Conservation (phyloP, 1,140 invertebrate genomes). For the Aphaenogaster floridana region DNA sequence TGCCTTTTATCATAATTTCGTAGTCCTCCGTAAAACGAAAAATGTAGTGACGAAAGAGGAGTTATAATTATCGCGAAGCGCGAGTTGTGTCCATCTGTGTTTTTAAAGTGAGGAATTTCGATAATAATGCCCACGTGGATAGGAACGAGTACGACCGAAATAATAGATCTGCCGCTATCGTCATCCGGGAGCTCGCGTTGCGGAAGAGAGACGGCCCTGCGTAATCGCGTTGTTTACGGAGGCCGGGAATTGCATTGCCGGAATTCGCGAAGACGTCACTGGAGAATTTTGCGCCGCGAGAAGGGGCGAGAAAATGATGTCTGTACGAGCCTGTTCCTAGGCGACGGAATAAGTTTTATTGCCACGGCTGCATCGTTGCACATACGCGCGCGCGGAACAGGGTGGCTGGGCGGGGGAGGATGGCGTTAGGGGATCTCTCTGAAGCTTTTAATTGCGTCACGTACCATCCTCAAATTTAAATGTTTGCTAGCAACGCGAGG, state of each 20-base stretch:
- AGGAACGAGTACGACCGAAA: not conserved
- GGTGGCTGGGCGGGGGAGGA: too few species aligned
- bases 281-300: not conserved
- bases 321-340: not conserved
- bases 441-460: slow-evolving; percentile 49
- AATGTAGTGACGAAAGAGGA: not conserved
- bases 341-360: slow-evolving; percentile 41
- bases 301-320: not conserved
- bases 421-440: not conserved
- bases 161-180: slow-evolving; percentile 33
- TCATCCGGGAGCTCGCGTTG: not conserved
- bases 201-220: not conserved
- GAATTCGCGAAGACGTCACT: not conserved
- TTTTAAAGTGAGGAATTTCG: not conserved
- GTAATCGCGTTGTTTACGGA: slow-evolving; percentile 65
- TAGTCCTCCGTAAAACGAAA: not conserved
- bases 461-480: slow-evolving; percentile 45
- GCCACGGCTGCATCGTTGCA: slow-evolving; percentile 31
- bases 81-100: not conserved
- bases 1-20: not conserved
- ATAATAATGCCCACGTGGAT: not conserved
- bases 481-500: slow-evolving; percentile 35
- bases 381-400: not conserved
- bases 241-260: not conserved
- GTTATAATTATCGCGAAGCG: not conserved